Conservation (phyloP, 2,888 invertebrate species). For the Criorhina ranunculi region DNA sequence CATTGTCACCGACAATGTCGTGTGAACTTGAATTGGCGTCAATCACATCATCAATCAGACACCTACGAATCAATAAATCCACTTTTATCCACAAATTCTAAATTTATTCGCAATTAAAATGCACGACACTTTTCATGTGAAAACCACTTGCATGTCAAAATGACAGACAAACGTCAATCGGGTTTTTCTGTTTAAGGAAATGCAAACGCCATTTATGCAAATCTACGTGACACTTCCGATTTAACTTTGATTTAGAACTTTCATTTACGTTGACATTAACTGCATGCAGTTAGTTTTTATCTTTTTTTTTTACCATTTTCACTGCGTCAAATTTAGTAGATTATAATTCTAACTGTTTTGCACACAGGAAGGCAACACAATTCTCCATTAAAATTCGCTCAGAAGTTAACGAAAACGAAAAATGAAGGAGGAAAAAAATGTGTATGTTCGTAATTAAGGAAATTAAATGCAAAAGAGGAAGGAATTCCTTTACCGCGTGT, state of each 20-base stretch:
- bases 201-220: constrained; percentile 12
- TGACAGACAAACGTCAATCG: constrained; percentile 26
- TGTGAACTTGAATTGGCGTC: constrained; percentile 28
- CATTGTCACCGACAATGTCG: constrained; percentile 1
- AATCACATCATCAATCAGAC: constrained; percentile 6
- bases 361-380: constrained; percentile 25
- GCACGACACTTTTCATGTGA: constrained; percentile 12
- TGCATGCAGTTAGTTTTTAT: constrained; percentile 1
- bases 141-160: constrained; percentile 4
- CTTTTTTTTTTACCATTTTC: constrained; percentile 19
- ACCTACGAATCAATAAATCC: constrained; percentile 3
- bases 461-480: constrained; percentile 76
- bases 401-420: constrained; percentile 14
- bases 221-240: constrained; percentile 37
- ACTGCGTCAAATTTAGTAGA: background rate
- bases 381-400: constrained; percentile 75
- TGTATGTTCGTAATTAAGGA: constrained; percentile 75
- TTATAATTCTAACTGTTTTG: background rate
- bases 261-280: background rate
- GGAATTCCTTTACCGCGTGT: constrained; percentile 45
- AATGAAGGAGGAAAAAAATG: too few relatives aligned
- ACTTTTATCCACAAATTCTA: constrained; percentile 6
- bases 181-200: background rate
- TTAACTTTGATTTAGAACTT: constrained; percentile 3
- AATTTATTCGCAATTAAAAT: constrained; percentile 16